Evolutionary conservation across 2,888 invertebrate genomes (phyloP).

Genomic region (Heliconius ethilla): DNA sequence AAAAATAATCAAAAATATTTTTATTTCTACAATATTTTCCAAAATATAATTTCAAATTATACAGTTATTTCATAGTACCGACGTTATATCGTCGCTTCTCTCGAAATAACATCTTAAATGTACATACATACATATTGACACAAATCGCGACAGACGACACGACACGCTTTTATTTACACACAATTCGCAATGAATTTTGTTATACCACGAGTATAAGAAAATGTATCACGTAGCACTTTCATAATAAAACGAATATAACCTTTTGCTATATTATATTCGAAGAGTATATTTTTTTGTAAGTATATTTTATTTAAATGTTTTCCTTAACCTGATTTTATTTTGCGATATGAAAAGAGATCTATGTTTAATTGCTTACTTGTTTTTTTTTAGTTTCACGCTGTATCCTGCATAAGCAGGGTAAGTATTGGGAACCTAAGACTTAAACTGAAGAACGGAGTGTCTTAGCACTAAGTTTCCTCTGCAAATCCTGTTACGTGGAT

Average conservation of each 20-base stretch:
- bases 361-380: neutral
- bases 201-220: conserved; percentile 36
- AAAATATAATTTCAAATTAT: neutral
- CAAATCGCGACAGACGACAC: conserved; percentile 16
- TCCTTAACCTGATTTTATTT: neutral
- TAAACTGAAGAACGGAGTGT: too few relatives aligned
- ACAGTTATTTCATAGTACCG: too few relatives aligned
- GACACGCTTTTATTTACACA: conserved; percentile 34
- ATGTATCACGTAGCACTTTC: conserved; percentile 21
- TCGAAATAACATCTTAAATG: conserved; percentile 4
- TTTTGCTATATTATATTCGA: conserved; percentile 1
- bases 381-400: neutral
- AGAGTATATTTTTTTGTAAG: neutral
- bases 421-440: neutral
- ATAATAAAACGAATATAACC: conserved; percentile 22
- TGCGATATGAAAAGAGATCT: neutral
- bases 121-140: conserved; percentile 13
- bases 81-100: neutral
- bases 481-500: too few relatives aligned
- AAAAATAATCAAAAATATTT: neutral
- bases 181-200: conserved; percentile 37
- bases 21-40: neutral
- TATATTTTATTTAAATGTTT: neutral
- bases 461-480: too few relatives aligned
- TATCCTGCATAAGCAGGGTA: neutral